Base-by-base conservation (phyloP, 2,888 invertebrate genomes). In the Leptinotarsa peninsularis region DNA sequence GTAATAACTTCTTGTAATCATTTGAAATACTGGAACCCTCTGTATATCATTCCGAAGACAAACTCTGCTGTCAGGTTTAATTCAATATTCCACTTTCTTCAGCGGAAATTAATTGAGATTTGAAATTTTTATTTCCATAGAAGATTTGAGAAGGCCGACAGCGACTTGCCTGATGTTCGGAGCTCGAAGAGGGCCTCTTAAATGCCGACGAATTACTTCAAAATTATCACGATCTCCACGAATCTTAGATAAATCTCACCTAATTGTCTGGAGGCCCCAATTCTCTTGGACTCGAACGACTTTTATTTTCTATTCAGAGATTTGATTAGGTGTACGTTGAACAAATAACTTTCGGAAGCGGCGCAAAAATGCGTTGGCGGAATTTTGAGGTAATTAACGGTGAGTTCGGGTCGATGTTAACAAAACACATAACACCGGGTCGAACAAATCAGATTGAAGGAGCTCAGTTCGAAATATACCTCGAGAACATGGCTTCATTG, bases 251-350 rank as follows among this genome's bases (percentile, higher is more conserved):
- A 58, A 58, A 58, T 58, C 58, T 18, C 23, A 58, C 23, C 13
- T 63, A 63, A 63, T 43, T 63, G 63, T 43, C 63, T 33, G 43
- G 5, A 17, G 63, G 14, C 43, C 63, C 63, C 27, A 63, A 58
- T 58, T 63, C n/a, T 63, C 43, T 63, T 27, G 63, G 63, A 63
- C 63, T 63, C 33, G 27, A 43, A 43, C n/a, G 15, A 33, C 63
- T 63, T 63, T 63, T 43, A 63, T 63, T 63, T 60, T 63, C 63
- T 13, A 63, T 43, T 63, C 33, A n/a, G 14, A 43, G 33, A 63
- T 63, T 63, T 63, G 63, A 63, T 63, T 63, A 63, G 63, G n/a
- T 33, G 63, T n/a, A 63, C 63, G 33, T 63, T 63, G 33, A 63
- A 33, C 43, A 43, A 63, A 43, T 63, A 63, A 27, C 13, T 43